phyloP scores from a whole-genome alignment of 2,797 vertebrate genomes.

The Cyprinodon diabolis region DNA sequence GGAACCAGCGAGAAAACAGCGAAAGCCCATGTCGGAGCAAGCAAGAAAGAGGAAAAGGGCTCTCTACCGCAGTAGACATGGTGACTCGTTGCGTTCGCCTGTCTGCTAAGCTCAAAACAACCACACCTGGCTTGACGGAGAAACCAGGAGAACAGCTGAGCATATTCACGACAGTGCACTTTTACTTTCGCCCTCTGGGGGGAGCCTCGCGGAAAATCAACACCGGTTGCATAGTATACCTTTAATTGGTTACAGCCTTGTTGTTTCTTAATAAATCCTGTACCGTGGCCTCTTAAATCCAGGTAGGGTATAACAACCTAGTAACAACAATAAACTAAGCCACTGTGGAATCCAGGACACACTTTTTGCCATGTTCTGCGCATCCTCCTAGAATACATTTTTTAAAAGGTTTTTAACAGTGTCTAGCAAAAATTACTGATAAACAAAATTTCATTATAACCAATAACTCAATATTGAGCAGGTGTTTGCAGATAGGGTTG shows the following conservation, averaged over 20 bases:
- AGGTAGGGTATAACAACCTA: constrained; percentile 25
- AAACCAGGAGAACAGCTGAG: too few species aligned
- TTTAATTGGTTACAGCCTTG: constrained; percentile 35
- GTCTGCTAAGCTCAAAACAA: too few species aligned
- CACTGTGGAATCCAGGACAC: constrained; percentile 5
- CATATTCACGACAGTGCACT: too few species aligned
- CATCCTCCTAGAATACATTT: not conserved
- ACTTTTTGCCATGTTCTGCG: not conserved
- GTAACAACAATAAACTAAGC: constrained; percentile 53
- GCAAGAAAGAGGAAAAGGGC: too few species aligned
- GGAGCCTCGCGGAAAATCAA: too few species aligned
- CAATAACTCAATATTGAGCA: not conserved
- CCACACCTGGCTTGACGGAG: too few species aligned
- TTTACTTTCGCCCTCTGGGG: too few species aligned
- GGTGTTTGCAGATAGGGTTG: not conserved
- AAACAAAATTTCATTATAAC: not conserved
- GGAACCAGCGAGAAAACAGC: too few species aligned
- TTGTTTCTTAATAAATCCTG: constrained; percentile 59
- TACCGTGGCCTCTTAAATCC: constrained; percentile 23
- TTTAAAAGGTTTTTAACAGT: not conserved
- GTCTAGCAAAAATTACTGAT: not conserved
- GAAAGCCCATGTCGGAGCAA: too few species aligned
- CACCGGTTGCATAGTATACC: too few species aligned
- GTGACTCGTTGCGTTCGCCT: too few species aligned
- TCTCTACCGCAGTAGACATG: too few species aligned